These are phyloP conservation scores for Ethmia dodecea DNA, from an alignment of 2,888 invertebrate genomes.

Conservation along the genomic window DNA sequence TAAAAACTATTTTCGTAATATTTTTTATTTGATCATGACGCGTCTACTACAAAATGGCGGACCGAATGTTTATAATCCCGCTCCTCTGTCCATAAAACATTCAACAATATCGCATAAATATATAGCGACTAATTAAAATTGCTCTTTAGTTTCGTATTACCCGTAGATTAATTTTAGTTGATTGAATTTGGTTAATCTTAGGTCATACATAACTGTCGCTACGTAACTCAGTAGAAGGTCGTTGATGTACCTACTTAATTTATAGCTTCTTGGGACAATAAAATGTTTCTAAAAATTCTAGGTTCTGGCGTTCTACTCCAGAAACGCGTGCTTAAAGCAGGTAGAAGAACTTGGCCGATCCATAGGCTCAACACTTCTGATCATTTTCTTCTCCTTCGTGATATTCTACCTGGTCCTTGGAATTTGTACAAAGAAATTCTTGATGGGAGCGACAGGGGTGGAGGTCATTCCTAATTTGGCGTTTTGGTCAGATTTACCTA, in stretches of 20 bases:
- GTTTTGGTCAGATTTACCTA: constrained; percentile 85
- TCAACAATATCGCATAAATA: too few species aligned
- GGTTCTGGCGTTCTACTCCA: constrained; percentile 71
- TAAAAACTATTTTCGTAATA: too few species aligned
- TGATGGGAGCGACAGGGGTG: constrained; percentile 83
- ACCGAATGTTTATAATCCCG: too few species aligned
- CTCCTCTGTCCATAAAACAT: neutral
- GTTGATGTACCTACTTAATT: neutral
- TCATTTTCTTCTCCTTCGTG: constrained; percentile 77
- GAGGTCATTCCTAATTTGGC: constrained; percentile 86
- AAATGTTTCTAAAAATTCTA: constrained; percentile 39
- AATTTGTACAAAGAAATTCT: constrained; percentile 79
- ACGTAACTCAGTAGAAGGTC: too few species aligned
- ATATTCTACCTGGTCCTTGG: constrained; percentile 82
- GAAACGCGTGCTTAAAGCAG: constrained; percentile 60
- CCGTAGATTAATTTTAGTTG: too few species aligned
- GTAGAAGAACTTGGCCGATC: constrained; percentile 66
- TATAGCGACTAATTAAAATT: too few species aligned
- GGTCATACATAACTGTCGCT: too few species aligned
- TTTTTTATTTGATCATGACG: too few species aligned
- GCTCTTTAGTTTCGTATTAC: too few species aligned
- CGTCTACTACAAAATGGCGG: too few species aligned
- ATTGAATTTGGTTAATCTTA: too few species aligned
- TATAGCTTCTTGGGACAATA: too few species aligned
- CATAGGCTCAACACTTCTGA: constrained; percentile 79